Evolutionary conservation across 1,140 invertebrate species (phyloP).

Genomic region (Mya arenaria): DNA sequence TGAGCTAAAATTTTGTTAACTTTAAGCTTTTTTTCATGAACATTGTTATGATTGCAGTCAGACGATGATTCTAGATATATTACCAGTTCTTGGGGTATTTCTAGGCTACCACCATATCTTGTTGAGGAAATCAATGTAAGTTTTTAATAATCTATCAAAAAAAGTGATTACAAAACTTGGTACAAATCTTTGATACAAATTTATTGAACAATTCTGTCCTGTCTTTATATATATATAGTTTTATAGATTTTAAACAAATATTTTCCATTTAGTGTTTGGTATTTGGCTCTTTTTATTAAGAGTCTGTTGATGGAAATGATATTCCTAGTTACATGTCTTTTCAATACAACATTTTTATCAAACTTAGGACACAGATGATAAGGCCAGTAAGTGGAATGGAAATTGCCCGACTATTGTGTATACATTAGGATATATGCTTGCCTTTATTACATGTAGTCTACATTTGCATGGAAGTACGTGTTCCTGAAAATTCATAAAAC

Average conservation of each 20-base stretch:
- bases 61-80: neutral
- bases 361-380: too few relatives aligned
- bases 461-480: neutral
- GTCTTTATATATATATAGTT: neutral
- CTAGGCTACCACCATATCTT: constrained; percentile 5
- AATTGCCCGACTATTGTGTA: too few relatives aligned
- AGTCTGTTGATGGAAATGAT: too few relatives aligned
- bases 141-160: neutral
- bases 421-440: neutral
- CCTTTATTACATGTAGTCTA: neutral
- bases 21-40: neutral
- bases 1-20: neutral
- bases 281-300: too few relatives aligned
- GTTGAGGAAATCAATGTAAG: neutral
- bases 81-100: constrained; percentile 5
- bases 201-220: neutral
- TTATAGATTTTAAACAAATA: neutral
- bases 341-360: too few relatives aligned
- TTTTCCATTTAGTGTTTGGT: neutral
- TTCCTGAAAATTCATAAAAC: neutral
- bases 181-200: neutral
- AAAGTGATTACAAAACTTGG: neutral
- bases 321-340: too few relatives aligned
- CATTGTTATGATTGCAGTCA: neutral
- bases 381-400: too few relatives aligned